Base-by-base conservation (phyloP, 23 tunicate species). In the Oikopleura vanhoeffeni region DNA sequence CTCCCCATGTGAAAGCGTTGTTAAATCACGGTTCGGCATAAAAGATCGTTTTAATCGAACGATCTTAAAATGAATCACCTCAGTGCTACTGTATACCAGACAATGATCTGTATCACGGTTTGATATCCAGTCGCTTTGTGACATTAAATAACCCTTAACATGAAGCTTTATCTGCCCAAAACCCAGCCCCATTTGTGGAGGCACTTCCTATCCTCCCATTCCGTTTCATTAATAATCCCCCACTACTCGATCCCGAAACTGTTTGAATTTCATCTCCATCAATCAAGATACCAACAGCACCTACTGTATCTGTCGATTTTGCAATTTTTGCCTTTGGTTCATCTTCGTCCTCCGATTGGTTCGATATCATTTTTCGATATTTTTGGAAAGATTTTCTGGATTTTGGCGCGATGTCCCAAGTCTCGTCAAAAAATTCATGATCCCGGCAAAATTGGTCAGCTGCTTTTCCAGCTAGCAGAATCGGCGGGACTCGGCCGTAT, bases 401-500 rank as follows among this genome's bases (percentile, higher is more conserved):
- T 71, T 32, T 71, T 4, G 27, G 3, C 2, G 79, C 34, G 38
- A 71, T 71, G 34, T 18, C 34, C 79, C 27, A 38, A 28, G 2
- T 30, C 2, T 28, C 38, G 79, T 30, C 34, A 71, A 13, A 71
- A 30, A 71, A 13, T 33, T 32, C 35, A 38, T 71, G 27, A 2
- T 28, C 2, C 32, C 32, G 27, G 79, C 36, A 33, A 38, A 71
- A 71, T 32, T 71, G 38, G 34, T 71, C 79, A 32, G 79, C 79
- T 2, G 36, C 38, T 18, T 18, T 18, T 18, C 79, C 79, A 38
- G 79, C 27, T 2, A 71, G 27, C 35, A 71, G 79, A 71, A 71
- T 71, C 27, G 79, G 79, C 27, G 79, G 79, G 79, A 71, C 32
- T 33, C 79, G 79, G 3, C 79, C 79, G 2, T 24, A 30, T 71